Conservation (phyloP, 2,888 invertebrate species). For the Azorinus chamasolen region DNA sequence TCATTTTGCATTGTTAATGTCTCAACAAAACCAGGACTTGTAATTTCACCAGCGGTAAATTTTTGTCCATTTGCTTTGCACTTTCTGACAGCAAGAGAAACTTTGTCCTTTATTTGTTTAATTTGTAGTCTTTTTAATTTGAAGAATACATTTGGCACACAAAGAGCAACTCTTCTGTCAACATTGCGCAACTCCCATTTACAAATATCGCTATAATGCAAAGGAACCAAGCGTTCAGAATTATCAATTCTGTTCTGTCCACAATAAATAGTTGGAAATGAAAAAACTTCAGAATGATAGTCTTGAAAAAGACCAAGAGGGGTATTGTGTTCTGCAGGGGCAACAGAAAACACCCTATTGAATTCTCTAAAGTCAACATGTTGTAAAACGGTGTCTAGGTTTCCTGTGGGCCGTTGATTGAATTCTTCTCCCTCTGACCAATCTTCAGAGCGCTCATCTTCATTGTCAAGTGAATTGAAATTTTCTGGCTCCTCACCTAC, state of each 20-base stretch:
- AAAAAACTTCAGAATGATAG: conserved; percentile 23
- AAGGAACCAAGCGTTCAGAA: conserved; percentile 20
- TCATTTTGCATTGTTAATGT: conserved; percentile 40
- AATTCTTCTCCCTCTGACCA: conserved; percentile 4
- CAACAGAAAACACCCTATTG: conserved; percentile 31
- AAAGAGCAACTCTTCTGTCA: conserved; percentile 39
- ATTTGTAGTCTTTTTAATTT: conserved; percentile 44
- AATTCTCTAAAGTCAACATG: conserved; percentile 46
- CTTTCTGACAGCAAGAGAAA: conserved; percentile 34
- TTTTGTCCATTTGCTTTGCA: conserved; percentile 28
- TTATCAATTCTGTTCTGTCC: conserved; percentile 25
- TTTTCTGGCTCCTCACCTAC: not conserved
- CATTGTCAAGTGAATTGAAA: not conserved
- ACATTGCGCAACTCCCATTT: conserved; percentile 46
- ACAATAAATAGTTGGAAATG: conserved; percentile 42
- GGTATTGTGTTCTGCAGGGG: conserved; percentile 36
- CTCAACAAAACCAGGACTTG: conserved; percentile 35
- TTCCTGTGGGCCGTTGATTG: conserved; percentile 24
- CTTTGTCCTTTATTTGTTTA: conserved; percentile 44
- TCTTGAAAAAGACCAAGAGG: conserved; percentile 27
- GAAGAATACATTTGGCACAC: conserved; percentile 38
- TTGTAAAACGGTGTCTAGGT: conserved; percentile 29
- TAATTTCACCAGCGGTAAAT: conserved; percentile 42
- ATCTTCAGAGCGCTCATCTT: conserved; percentile 5
- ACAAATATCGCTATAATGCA: conserved; percentile 38